phyloP scores from a whole-genome alignment of 2,113 vertebrate genomes.

The Megalops atlanticus region DNA sequence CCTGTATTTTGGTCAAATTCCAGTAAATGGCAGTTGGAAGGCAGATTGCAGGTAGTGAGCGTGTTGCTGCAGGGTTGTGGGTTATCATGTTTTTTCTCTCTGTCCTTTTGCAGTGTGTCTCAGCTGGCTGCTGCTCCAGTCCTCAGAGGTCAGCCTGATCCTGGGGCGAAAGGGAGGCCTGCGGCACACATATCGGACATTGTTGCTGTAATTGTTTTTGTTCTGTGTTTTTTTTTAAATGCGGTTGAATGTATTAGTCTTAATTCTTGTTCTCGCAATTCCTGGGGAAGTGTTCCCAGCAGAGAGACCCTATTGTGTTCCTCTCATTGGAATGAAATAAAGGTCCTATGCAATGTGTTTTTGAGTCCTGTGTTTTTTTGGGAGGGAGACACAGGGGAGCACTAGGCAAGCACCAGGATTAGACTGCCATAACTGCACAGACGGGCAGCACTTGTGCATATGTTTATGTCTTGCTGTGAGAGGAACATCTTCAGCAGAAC shows the following conservation, averaged over 20 bases:
- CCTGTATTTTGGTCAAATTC: too few species aligned
- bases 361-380: not conserved
- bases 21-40: too few species aligned
- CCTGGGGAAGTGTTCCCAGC: not conserved
- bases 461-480: too few species aligned
- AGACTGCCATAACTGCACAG: too few species aligned
- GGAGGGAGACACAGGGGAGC: too few species aligned
- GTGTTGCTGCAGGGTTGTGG: too few species aligned
- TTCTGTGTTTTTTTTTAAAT: conserved; percentile 25
- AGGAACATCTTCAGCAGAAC: too few species aligned
- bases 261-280: not conserved
- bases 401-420: too few species aligned
- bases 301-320: conserved; percentile 22
- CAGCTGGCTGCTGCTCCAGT: conserved; percentile 37
- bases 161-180: conserved; percentile 40
- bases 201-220: not conserved
- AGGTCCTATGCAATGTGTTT: conserved; percentile 65
- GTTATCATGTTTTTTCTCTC: too few species aligned
- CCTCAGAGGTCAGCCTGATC: conserved; percentile 56
- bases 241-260: conserved; percentile 29
- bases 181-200: not conserved
- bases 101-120: conserved; percentile 47
- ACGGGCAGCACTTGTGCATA: too few species aligned
- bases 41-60: too few species aligned
- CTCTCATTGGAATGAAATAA: conserved; percentile 57